These are phyloP conservation scores for Bubo bubo DNA, from an alignment of 2,113 vertebrate species.

Conservation along the genomic window DNA sequence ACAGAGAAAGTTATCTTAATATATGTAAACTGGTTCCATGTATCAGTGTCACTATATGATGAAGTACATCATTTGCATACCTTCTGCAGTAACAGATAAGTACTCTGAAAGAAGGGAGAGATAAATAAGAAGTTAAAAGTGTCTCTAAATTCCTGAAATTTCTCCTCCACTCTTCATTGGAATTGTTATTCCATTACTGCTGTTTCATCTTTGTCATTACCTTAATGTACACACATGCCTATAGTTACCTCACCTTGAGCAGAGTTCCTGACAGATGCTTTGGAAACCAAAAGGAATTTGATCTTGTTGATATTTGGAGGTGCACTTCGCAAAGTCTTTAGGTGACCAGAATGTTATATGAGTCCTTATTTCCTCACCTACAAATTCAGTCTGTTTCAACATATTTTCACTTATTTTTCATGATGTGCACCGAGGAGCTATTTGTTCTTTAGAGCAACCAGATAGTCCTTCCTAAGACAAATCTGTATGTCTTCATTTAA, in stretches of 20 bases:
- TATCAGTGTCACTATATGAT: neutral
- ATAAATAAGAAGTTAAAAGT: neutral
- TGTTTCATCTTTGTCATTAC: neutral
- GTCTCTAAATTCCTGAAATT: neutral
- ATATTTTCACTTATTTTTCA: neutral
- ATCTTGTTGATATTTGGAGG: neutral
- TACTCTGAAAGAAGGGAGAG: neutral
- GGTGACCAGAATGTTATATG: neutral
- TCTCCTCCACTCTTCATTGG: neutral
- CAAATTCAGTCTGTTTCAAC: neutral
- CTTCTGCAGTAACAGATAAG: neutral
- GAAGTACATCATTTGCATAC: neutral
- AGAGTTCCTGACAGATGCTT: neutral
- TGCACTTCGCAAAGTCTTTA: neutral
- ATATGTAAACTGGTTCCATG: neutral
- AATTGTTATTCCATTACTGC: neutral
- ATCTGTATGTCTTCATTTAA: neutral
- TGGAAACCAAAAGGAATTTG: neutral
- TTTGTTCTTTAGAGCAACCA: neutral
- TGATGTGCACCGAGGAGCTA: neutral
- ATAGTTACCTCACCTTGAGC: neutral
- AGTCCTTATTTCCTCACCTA: neutral
- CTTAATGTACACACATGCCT: neutral
- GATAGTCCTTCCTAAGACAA: neutral
- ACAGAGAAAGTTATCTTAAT: neutral